Evolutionary conservation across 1,140 invertebrate species (phyloP).

Genomic region (Metopolophium dirhodum): DNA sequence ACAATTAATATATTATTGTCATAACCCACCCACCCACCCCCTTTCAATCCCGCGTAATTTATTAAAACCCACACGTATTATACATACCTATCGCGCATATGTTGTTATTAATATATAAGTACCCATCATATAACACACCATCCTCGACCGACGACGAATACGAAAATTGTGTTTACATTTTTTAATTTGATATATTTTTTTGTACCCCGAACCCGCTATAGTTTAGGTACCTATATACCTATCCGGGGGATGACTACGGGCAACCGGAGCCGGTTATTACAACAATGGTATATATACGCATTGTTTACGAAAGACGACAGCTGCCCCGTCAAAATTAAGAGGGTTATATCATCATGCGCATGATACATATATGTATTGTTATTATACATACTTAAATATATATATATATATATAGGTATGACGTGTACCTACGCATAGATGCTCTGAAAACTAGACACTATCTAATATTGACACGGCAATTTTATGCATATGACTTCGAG

Average conservation of each 20-base stretch:
- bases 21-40: background rate
- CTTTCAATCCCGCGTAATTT: background rate
- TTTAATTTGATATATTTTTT: background rate
- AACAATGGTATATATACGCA: constrained; percentile 18
- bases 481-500: background rate
- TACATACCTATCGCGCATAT: background rate
- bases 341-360: constrained; percentile 27
- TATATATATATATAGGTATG: background rate
- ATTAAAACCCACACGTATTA: background rate
- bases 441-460: background rate
- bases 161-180: constrained; percentile 7
- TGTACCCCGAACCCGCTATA: background rate
- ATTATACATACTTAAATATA: background rate
- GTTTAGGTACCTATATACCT: background rate
- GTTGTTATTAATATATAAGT: background rate
- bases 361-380: background rate
- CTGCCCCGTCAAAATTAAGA: constrained; percentile 37
- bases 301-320: constrained; percentile 54
- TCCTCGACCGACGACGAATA: background rate
- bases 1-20: background rate
- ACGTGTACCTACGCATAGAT: background rate
- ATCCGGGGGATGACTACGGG: background rate
- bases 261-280: background rate
- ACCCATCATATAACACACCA: background rate
- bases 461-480: background rate